Conservation (phyloP, 53 echinoderm and acorn worm species). For the Actinopyga echinites region DNA sequence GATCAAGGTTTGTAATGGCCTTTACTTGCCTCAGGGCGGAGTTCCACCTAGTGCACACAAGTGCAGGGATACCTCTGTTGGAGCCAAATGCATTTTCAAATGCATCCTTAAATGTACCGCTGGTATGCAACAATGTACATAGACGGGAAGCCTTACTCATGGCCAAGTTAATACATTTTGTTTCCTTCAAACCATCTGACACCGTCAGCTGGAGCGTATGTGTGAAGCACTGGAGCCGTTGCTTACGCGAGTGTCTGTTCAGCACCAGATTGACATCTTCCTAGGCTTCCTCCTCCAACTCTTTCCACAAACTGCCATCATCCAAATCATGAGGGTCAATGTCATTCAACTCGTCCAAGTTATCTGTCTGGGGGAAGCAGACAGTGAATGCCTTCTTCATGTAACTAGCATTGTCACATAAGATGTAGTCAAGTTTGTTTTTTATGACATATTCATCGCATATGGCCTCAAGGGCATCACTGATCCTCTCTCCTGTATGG, state of each 20-base stretch:
- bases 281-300: constrained; percentile 14
- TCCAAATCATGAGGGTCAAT: not conserved
- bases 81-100: constrained; percentile 19
- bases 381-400: constrained; percentile 49
- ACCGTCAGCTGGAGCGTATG: constrained; percentile 31
- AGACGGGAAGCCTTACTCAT: constrained; percentile 3
- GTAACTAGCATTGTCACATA: constrained; percentile 37
- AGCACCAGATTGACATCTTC: constrained; percentile 2
- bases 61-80: constrained; percentile 36
- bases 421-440: constrained; percentile 34
- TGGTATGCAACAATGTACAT: constrained; percentile 1
- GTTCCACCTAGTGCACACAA: constrained; percentile 37
- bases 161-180: constrained; percentile 2
- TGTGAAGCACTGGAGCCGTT: constrained; percentile 46
- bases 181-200: constrained; percentile 39
- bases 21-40: constrained; percentile 38
- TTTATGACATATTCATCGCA: constrained; percentile 20
- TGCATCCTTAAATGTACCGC: constrained; percentile 23
- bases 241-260: constrained; percentile 33
- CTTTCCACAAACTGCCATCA: constrained; percentile 26
- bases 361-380: not conserved
- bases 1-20: constrained; percentile 28
- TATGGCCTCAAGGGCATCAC: constrained; percentile 32
- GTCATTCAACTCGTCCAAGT: not conserved
- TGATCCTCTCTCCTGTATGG: constrained; percentile 36